Evolutionary conservation across 30 jellyfish, hydroid and myxozoan species (phyloP), one percentile per base, ranked within the genome.

Genomic region (Catostylus mosaicus): DNA sequence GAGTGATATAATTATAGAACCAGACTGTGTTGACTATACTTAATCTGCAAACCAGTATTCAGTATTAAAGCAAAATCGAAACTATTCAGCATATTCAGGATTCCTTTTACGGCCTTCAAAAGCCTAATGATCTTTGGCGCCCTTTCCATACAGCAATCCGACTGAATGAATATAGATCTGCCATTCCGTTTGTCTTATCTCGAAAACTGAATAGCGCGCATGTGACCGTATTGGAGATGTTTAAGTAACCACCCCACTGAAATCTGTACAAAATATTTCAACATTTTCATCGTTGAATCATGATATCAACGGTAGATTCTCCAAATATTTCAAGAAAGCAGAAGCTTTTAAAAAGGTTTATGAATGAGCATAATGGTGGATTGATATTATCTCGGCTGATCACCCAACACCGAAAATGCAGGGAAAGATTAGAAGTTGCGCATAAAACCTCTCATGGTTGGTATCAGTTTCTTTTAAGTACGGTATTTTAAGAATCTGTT

Each of bases 381-480:
- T 14, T 46, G 75, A 33, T 79, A 27, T 30, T 79, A 26, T 22
- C 73, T 20, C 73, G 80, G 35, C 63, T 79, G 22, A 65, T 65
- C 56, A 43, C 48, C 20, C 82, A 40, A 3, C 90, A 79, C 65
- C 74, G 65, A 35, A 30, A 43, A 24, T 65, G 81, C 82, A 45
- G 56, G 27, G 90, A 64, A 59, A 57, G 36, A 67, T 45, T 37
- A 40, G 48, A 64, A 46, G 72, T 40, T 32, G 73, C 77, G 30
- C 54, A 31, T 27, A 77, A 38, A 40, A 31, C 88, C 16, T 77
- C 88, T 27, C 88, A 77, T 77, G 88, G 88, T 77, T 40, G 11
- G 85, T 74, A 27, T 32, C n/a, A n/a, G n/a, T n/a, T n/a, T n/a
- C n/a, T n/a, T n/a, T n/a, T n/a, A n/a, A n/a, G n/a, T n/a, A n/a